Base-by-base conservation (phyloP, 2,113 vertebrate genomes). In the Rhinoptilus africanus region DNA sequence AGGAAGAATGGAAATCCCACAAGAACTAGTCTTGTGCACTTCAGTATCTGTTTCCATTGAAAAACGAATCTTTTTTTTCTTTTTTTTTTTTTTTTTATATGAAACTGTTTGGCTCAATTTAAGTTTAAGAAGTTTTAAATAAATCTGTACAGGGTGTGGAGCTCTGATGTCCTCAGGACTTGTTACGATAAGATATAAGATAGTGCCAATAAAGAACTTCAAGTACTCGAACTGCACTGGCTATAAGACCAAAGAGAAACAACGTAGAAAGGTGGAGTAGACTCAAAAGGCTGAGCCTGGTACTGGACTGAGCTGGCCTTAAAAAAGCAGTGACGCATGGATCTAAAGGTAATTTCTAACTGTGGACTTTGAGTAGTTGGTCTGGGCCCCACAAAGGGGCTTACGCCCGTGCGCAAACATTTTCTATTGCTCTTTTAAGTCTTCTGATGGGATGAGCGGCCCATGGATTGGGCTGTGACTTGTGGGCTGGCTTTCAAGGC, bases 111-210 rank as follows among this genome's bases (percentile, higher is more conserved):
- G 75, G 60, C 53, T 91, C 79, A 30, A 35, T 68, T 90, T 81
- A 78, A 82, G 41, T 79, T 73, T 64, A 88, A 63, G 27, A 88
- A 63, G 27, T 88, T 96, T 96, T 79, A 91, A 94, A 82, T 85
- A 91, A 89, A 89, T 43, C 56, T 82, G 43, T 62, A 28, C 43
- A 72, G 94, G 89, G 83, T 54, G 82, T 77, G 90, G 79, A 91
- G 34, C 64, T 71, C 93, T 85, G 69, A 64, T 76, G 60, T 89
- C 69, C 57, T 92, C 26, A 16, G 59, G 56, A 48, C 37, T 60
- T 90, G 50, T 92, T 93, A 59, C 48, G 81, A 3, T 64, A 71
- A 91, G 60, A 75, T 96, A 75, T 75, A 93, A 72, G 66, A 68
- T 27, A 75, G 35, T 62, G 22, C 45, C 60, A 93, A 56, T 80